Evolutionary conservation across 1,140 invertebrate genomes (phyloP), one percentile per base, ranked within the genome.

Genomic region (Eurosta solidaginis): DNA sequence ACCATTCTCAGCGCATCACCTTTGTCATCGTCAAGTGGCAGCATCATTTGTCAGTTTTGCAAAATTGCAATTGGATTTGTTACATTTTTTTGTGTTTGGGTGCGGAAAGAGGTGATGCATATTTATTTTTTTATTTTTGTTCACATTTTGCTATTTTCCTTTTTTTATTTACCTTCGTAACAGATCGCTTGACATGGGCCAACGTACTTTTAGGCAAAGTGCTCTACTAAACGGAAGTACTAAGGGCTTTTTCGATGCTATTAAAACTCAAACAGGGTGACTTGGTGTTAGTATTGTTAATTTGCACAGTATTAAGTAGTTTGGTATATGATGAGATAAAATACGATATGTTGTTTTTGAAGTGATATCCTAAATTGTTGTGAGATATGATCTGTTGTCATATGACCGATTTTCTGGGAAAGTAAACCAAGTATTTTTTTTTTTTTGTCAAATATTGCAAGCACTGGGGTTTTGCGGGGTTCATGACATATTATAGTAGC

Each of bases 11-110:
- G 59, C 59, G 59, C 36, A 68, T 68, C 59, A 68, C 59, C 59
- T 68, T 68, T 74, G 73, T 68, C 52, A 75, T 36, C 45, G 45
- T 73, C 68, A 78, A 78, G 77, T 75, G 78, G 78, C 50, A 76
- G 78, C 50, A 86, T 86, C 84, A 86, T 86, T 86, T 86, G 83
- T 86, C 84, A 86, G 83, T 81, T 78, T 63, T 80, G 42, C 27
- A 33, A 76, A 80, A 80, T 81, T 83, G 82, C 84, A 86, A 86
- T 86, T 86, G 85, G 83, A 86, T 82, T 81, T 82, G 78, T 80
- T 77, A 79, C 47, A 73, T 63, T 74, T 68, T 79, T 79, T 42
- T 36, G 5, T 47, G 9, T 22, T 3, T 17, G 22, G n/a, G n/a
- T n/a, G 33, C 59, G 59, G 29, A 42, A 68, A 40, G 33, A 10